Base-by-base conservation (phyloP, 2,797 vertebrate genomes). In the Oryzias dopingdopingensis region DNA sequence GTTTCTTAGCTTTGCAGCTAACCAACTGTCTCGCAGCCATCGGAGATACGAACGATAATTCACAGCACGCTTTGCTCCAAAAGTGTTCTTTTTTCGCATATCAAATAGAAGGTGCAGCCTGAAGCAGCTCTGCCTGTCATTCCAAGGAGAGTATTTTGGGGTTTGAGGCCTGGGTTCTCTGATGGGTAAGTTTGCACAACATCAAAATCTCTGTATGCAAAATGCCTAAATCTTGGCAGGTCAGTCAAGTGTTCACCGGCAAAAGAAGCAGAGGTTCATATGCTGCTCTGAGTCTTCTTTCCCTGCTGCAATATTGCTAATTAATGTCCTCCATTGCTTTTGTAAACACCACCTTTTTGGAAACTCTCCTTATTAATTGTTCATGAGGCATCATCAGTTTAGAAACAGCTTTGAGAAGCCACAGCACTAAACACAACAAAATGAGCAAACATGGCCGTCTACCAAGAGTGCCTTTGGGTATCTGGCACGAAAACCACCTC, bases 381-480 rank as follows among this genome's bases (percentile, higher is more conserved):
- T 93, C 88, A 94, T 92, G 87, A 94, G 92, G 87, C 88, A 67
- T 93, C 90, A 87, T 93, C 87, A 91, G 87, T 89, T 84, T 83
- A 72, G 75, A 85, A 93, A 86, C 72, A 86, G 89, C 89, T 90
- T 91, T 84, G 86, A 89, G 91, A 87, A 90, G 80, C 80, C 72
- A 60, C 81, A 87, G 82, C 76, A 81, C 67, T 37, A 82, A 83
- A 70, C 57, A 72, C 62, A 82, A 85, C 81, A 82, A 81, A 86
- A 85, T 84, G 86, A 93, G 12, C 91, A 93, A 90, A 77, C 82
- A 77, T 92, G 93, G 92, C 90, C 74, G 70, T 67, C 87, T 91
- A 94, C 93, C 94, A 94, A 92, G 81, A 84, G 86, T 82, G 83
- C 89, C 93, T 88, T 92, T 91, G 93, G 92, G 88, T 93, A 93